Evolutionary conservation across 1,140 invertebrate genomes (phyloP).

Genomic region (Drosophila mojavensis): DNA sequence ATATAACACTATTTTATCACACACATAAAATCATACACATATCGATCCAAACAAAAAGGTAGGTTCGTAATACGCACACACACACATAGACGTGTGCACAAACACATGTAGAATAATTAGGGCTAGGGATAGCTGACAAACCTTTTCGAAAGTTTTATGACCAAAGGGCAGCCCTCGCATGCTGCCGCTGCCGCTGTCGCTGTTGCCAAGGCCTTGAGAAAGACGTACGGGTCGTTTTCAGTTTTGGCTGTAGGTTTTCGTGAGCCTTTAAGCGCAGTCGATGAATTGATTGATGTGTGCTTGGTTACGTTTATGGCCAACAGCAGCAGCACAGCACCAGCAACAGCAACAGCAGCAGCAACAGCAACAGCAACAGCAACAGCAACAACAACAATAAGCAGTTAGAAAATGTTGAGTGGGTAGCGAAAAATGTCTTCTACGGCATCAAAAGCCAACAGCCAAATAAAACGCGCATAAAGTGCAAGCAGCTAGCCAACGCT

Average conservation of each 20-base stretch:
- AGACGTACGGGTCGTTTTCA: background rate
- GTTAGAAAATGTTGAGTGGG: conserved; percentile 12
- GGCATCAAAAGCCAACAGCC: conserved; percentile 60
- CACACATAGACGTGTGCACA: background rate
- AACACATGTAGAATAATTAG: conserved; percentile 1
- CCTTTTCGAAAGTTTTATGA: conserved; percentile 65
- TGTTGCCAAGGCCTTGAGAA: conserved; percentile 28
- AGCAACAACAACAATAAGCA: conserved; percentile 24
- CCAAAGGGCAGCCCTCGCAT: conserved; percentile 22
- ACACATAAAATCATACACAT: conserved; percentile 12
- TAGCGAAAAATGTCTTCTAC: conserved; percentile 1
- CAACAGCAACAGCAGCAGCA: conserved; percentile 12
- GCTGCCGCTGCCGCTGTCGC: conserved; percentile 13
- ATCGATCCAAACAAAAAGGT: conserved; percentile 20
- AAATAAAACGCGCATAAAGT: conserved; percentile 75
- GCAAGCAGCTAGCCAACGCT: conserved; percentile 17
- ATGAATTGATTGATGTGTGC: conserved; percentile 76
- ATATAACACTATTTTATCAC: background rate
- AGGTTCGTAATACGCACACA: background rate
- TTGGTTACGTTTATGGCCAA: conserved; percentile 35
- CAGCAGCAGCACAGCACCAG: background rate
- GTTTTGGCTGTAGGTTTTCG: conserved; percentile 9
- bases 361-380: conserved; percentile 12
- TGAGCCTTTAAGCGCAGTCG: conserved; percentile 60
- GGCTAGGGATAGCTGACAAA: conserved; percentile 8